A percentile compares a stretch with the other conserved stretches of the same genome.
phyloP scores from a whole-genome alignment of 92 coral and sea anemone species.

The Diadumene lineata region DNA sequence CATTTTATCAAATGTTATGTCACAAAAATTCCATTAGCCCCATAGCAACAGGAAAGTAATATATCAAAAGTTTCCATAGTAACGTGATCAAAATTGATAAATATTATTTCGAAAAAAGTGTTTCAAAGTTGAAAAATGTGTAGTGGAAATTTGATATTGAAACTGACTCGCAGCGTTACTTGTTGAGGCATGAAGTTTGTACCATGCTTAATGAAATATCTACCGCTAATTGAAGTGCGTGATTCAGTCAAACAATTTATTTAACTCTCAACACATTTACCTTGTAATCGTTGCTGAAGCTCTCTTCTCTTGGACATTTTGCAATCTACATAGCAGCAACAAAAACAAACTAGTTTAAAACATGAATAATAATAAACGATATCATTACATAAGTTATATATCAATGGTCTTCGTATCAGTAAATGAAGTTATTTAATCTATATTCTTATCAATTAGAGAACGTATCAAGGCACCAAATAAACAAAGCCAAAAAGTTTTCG shows the following conservation, averaged over 20 bases:
- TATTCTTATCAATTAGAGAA: too few species aligned
- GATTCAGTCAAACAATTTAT: neutral
- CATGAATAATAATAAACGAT: neutral
- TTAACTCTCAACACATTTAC: conserved; percentile 22
- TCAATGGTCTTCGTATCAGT: too few species aligned
- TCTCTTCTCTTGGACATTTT: conserved; percentile 89
- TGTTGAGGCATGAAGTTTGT: neutral
- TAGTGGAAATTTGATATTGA: neutral
- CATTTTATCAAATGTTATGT: neutral
- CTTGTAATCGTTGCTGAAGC: conserved; percentile 96
- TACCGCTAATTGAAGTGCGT: neutral
- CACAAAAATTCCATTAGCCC: neutral
- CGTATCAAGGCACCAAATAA: too few species aligned
- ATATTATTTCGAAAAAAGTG: neutral
- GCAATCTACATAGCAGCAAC: conserved; percentile 62
- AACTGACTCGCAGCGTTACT: neutral
- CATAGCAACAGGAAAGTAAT: neutral
- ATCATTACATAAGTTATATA: neutral
- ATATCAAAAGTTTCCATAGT: conserved; percentile 3
- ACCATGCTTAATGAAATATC: neutral
- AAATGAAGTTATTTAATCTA: too few species aligned
- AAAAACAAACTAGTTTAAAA: neutral
- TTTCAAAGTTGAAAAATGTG: neutral
- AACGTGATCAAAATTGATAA: conserved; percentile 2
- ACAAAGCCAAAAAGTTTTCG: too few species aligned